phyloP scores from a whole-genome alignment of 1,140 invertebrate species.

The Brachionus calyciflorus region DNA sequence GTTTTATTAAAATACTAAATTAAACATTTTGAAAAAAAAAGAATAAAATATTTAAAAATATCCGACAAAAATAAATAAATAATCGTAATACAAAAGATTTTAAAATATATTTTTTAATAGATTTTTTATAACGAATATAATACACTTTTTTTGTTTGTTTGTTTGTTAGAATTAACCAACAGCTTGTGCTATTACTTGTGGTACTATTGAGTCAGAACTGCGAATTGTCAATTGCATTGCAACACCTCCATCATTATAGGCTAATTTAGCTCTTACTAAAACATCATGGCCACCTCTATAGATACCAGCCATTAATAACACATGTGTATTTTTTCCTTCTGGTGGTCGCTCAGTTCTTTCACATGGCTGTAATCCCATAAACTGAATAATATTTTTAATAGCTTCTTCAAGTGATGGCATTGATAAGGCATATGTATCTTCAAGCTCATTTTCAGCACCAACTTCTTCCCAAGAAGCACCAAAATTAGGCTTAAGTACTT shows the following conservation, averaged over 20 bases:
- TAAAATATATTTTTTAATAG: background rate
- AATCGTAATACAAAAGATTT: background rate
- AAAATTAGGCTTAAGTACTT: constrained; percentile 72
- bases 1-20: constrained; percentile 22
- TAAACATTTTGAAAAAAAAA: constrained; percentile 7
- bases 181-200: constrained; percentile 71
- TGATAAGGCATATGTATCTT: constrained; percentile 84
- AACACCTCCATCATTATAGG: constrained; percentile 59
- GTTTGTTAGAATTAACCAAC: constrained; percentile 51
- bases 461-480: constrained; percentile 71
- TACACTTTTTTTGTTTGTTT: too few relatives aligned
- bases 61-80: background rate
- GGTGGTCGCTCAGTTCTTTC: constrained; percentile 80
- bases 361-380: constrained; percentile 81
- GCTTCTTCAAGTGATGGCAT: constrained; percentile 68
- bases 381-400: constrained; percentile 78
- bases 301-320: constrained; percentile 74
- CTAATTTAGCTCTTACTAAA: constrained; percentile 78
- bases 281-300: constrained; percentile 85
- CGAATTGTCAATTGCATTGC: constrained; percentile 69
- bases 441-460: constrained; percentile 72
- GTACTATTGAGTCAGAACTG: constrained; percentile 65
- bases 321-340: constrained; percentile 76
- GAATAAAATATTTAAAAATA: constrained; percentile 13
- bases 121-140: background rate